phyloP scores from a whole-genome alignment of 2,797 vertebrate genomes.

The Melanotaenia pygmaea region DNA sequence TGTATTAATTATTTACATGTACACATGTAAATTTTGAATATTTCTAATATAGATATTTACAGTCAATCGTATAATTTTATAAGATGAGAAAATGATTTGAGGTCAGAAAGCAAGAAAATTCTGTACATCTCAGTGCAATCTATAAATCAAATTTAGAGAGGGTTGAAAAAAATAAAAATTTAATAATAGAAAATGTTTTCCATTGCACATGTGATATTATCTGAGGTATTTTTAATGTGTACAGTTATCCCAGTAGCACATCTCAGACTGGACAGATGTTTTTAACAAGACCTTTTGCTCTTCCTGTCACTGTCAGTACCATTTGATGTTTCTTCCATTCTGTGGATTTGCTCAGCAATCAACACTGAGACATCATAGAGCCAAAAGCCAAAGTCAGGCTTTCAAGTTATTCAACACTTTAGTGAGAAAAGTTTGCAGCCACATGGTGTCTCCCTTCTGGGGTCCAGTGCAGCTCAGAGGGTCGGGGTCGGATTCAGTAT shows the following conservation, averaged over 20 bases:
- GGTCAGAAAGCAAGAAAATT: constrained; percentile 16
- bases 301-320: constrained; percentile 21
- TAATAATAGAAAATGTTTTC: constrained; percentile 33
- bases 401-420: constrained; percentile 19
- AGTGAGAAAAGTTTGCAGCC: constrained; percentile 9
- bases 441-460: constrained; percentile 26
- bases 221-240: constrained; percentile 21
- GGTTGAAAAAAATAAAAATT: constrained; percentile 26
- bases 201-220: constrained; percentile 2
- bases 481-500: constrained; percentile 28
- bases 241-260: constrained; percentile 16
- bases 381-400: background rate
- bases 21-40: constrained; percentile 33
- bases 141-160: constrained; percentile 33
- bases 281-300: constrained; percentile 34
- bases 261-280: constrained; percentile 25
- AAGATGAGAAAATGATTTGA: constrained; percentile 25
- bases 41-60: constrained; percentile 33
- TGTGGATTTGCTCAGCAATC: constrained; percentile 35
- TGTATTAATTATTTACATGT: constrained; percentile 39
- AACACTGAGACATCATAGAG: background rate
- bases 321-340: constrained; percentile 33
- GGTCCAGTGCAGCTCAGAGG: constrained; percentile 35
- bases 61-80: constrained; percentile 36
- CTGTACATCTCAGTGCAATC: constrained; percentile 24